Conservation (phyloP, 64 coral and sea anemone genomes). For the Stichodactyla helianthus region DNA sequence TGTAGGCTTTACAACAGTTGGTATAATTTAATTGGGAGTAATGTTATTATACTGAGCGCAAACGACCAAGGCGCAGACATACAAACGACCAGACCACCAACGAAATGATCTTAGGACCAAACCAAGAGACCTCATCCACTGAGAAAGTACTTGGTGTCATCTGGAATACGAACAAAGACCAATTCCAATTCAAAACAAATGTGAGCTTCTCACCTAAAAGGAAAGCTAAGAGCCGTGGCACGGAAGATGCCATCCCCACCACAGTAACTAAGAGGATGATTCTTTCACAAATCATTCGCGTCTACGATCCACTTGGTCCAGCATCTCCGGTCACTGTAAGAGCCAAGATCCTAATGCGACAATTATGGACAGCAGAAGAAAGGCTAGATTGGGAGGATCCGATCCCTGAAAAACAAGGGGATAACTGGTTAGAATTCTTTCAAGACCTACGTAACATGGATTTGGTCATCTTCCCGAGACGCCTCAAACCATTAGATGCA, state of each 20-base stretch:
- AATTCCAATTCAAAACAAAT: background rate
- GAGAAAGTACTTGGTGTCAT: too few species aligned
- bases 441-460: slow-evolving; percentile 1
- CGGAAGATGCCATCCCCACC: too few species aligned
- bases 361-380: background rate
- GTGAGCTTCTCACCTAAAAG: too few species aligned
- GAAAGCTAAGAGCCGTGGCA: too few species aligned
- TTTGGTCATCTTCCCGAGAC: background rate
- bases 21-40: too few species aligned
- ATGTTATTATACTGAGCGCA: too few species aligned
- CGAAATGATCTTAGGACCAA: too few species aligned
- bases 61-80: too few species aligned
- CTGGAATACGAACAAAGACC: too few species aligned
- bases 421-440: background rate
- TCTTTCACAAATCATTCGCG: background rate
- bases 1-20: too few species aligned
- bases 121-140: background rate
- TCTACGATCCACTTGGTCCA: slow-evolving; percentile 10
- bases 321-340: slow-evolving; percentile 2
- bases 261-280: too few species aligned
- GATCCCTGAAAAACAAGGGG: slow-evolving; percentile 7
- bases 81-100: too few species aligned
- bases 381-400: slow-evolving; percentile 35
- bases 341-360: slow-evolving; percentile 37
- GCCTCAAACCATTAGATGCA: background rate